Evolutionary conservation across 53 echinoderm and acorn worm genomes (phyloP), one percentile per base, ranked within the genome.

Genomic region (Zoroaster sp.): DNA sequence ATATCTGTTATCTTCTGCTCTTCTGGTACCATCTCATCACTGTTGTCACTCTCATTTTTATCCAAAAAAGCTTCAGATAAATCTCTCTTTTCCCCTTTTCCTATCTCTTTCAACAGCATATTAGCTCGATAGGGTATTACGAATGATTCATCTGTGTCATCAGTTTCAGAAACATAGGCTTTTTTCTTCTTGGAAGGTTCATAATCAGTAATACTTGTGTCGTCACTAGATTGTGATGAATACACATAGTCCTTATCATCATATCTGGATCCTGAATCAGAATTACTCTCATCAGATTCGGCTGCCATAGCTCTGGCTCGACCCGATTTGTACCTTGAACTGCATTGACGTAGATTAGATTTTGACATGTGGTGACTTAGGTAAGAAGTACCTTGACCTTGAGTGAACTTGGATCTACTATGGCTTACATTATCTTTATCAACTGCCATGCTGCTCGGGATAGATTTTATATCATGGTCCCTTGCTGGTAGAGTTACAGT

Each of bases 111-210:
- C 45, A 40, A 40, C 75, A 44, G 75, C 75, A 75, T 44, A 45
- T 32, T 32, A 1, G 9, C 43, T 75, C 75, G 39, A 45, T 75
- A 45, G 41, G 44, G 75, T 44, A 44, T 75, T 44, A 18, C 46
- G 41, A 42, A 75, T 2, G 75, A 75, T 46, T 20, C 75, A 75
- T 75, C 44, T 20, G 44, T 75, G 46, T 75, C 75, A 42, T 75
- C 75, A 75, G 13, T 17, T 42, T 75, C 75, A 20, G 39, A 40
- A 75, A 75, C 28, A 75, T 75, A 20, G 41, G 75, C 46, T 46
- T 45, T 21, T 46, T 75, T 45, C 20, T 75, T 45, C 3, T 32
- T 15, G 46, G 44, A 20, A 44, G 20, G n/a, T 32, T 75, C 46
- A 44, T 15, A 75, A 28, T n/a, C n/a, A 75, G 75, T 20, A 75